Evolutionary conservation across 2,888 invertebrate species (phyloP), one percentile per base, ranked within the genome.

Genomic region (Philereme transversata): DNA sequence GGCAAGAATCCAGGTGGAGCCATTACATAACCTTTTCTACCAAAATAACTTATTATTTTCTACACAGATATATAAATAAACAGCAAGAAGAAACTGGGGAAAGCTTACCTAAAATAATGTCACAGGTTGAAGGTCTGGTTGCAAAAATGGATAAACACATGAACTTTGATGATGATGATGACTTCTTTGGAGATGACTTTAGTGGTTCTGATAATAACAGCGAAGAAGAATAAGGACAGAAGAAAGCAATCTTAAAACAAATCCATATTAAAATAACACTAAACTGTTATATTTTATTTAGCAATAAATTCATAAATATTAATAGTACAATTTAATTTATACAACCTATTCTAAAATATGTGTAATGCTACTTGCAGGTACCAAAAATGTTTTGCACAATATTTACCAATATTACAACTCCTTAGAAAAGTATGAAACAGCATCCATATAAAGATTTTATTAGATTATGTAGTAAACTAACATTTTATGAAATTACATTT

Each of bases 41-140:
- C n/a, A 6, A 44, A 49, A 44, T 46, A 34, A 22, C 43, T 0
- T 38, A n/a, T 49, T 51, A 8, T 64, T 60, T 55, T 57, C 35
- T 57, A 80, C 87, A 36, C 76, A 90, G 90, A 70, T 78, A 79
- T 46, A 71, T 90, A 51, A 87, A 84, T 62, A 87, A 87, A 77
- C 79, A 93, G 91, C 92, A 88, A 77, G 77, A 88, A 77, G 82
- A 86, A 78, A 64, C 88, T 81, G 72, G 87, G 82, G 68, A 80
- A 73, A 56, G 79, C 53, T 75, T 79, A 60, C 70, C 78, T 56
- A 82, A 80, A 62, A 63, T 81, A 22, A 71, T 73, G 51, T 55
- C 73, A 46, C 72, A 82, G 56, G 75, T 89, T 63, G 83, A 85
- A 67, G 81, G 81, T 4, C 71, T 88, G 66, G 60, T 87, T 56